A percentile compares a stretch with the other conserved stretches of the same genome.
Evolutionary conservation across 2,888 invertebrate genomes (phyloP).

Genomic region (Notocelia uddmanniana): DNA sequence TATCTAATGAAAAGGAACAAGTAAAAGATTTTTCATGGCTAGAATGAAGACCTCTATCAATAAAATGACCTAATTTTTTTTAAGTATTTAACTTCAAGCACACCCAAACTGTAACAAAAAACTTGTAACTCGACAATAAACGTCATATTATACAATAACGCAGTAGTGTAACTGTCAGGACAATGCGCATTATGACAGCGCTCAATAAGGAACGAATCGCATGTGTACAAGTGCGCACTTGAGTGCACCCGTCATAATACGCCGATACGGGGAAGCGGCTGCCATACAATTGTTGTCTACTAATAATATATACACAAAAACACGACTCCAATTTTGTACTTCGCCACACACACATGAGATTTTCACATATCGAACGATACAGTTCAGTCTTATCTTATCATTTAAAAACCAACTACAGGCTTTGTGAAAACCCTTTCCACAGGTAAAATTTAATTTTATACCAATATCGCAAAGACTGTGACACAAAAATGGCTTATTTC

Average conservation of each 20-base stretch:
- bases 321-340: no score
- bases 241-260: conserved; percentile 74
- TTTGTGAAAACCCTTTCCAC: no score
- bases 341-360: no score
- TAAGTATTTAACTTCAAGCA: not conserved
- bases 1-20: no score
- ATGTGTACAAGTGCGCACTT: conserved; percentile 79
- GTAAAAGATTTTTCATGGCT: no score
- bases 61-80: not conserved
- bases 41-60: no score
- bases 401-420: no score
- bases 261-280: conserved; percentile 51
- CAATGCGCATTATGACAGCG: conserved; percentile 47
- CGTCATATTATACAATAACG: conserved; percentile 5
- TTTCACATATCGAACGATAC: no score
- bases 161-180: conserved; percentile 24
- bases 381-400: no score
- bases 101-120: conserved; percentile 1
- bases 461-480: no score
- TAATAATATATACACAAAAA: no score
- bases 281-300: conserved; percentile 23
- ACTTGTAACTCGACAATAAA: not conserved
- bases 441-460: not conserved
- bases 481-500: not conserved
- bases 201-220: conserved; percentile 78